Base-by-base conservation (phyloP, 64 coral and sea anemone genomes). In the Stichodactyla helianthus region DNA sequence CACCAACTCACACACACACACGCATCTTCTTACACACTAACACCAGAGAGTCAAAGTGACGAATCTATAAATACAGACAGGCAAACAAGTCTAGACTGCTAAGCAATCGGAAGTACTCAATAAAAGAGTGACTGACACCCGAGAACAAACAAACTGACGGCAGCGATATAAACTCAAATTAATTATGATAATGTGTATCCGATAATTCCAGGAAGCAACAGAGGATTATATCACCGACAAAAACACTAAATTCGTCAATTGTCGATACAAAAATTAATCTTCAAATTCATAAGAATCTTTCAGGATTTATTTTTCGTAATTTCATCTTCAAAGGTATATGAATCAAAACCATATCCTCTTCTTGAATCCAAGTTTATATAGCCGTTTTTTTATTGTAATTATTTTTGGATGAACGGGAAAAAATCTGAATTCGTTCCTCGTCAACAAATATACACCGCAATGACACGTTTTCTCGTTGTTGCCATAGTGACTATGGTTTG, bases 171-270 rank as follows among this genome's bases (percentile, higher is more conserved):
- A 81, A 81, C 78, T 81, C 18, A 51, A 52, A 81, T 81, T 81
- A 54, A 54, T 81, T 54, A 81, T 81, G 78, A 81, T 81, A 81
- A 51, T 81, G 16, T 81, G 78, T 81, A 81, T 51, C 50, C 50
- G 35, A 54, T 81, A 52, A 54, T 52, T 52, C 78, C 78, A 81
- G 15, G 20, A 53, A 51, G 51, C 52, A 81, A 81, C 52, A 81
- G 52, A 81, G 78, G 78, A 81, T 81, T 81, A 74, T 9, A n/a
- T n/a, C 25, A 74, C 68, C 68, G 68, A 74, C 68, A 74, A 74
- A 65, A 68, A 68, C 63, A 68, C 63, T 68, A 68, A 68, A 68
- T 68, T 74, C 25, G 68, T 74, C n/a, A 74, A 74, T 74, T 23
- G 68, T 74, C 12, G 68, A 74, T 74, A 74, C n/a, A 27, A 74